Base-by-base conservation (phyloP, 2,888 invertebrate species). In the Xanthia togata region DNA sequence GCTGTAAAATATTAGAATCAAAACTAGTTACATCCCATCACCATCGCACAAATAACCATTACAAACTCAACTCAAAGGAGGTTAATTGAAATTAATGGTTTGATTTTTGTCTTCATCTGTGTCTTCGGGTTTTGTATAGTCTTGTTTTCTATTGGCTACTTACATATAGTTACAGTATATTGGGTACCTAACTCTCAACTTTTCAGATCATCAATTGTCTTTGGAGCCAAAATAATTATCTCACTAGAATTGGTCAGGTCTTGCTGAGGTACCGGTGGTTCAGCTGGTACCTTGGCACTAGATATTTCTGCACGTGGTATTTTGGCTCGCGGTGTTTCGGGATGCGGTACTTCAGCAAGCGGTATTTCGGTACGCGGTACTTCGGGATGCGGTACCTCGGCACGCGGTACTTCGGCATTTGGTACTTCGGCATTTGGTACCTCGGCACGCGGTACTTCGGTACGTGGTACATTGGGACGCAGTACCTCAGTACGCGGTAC, bases 161-260 rank as follows among this genome's bases (percentile, higher is more conserved):
- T 31, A 20, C 0, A 20, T 47, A 14, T 47, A 31, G 8, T 50
- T 65, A 47, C 5, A 65, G 44, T 41, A 9, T 20, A 38, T 9
- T 59, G 4, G 38, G 17, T n/a, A n/a, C n/a, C n/a, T 50, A 26
- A 31, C 11, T 47, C 23, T 75, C 75, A 75, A 44, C 35, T 76
- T 64, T 64, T 57, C 12, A 41, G 0, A 31, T 63, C 70, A 65
- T 65, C 59, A 23, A 72, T 11, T 65, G 26, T 60, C 6, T n/a
- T 68, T 31, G 64, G 72, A n/a, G 12, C 59, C 53, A 78, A 26
- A 35, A 53, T 72, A 26, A 78, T 44, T 3, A 65, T 0, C 23
- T 64, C 23, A 71, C 78, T 78, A 65, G 78, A 78, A 78, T 78
- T 78, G 3, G 59, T 65, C 9, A 53, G 20, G 20, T 53, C 64